A percentile compares a stretch with the other conserved stretches of the same genome.
phyloP scores from a whole-genome alignment of 2,797 vertebrate species.

The Poecilia picta region DNA sequence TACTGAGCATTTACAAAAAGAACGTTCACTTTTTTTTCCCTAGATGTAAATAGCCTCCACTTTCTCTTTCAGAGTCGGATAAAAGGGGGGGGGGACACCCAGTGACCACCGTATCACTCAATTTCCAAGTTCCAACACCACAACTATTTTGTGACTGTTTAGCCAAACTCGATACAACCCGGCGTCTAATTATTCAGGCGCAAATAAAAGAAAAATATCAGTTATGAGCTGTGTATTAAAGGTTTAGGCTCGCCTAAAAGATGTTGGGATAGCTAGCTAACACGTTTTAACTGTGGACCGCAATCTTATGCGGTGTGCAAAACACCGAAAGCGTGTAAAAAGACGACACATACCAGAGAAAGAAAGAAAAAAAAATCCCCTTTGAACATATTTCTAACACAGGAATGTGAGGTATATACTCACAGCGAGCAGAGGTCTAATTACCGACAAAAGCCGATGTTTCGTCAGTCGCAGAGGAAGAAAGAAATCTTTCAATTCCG shows the following conservation, averaged over 20 bases:
- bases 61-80: slow-evolving; percentile 27
- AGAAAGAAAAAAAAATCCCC: background rate
- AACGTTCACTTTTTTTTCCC: background rate
- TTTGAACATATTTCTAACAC: slow-evolving; percentile 38
- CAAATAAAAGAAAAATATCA: background rate
- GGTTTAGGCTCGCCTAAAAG: slow-evolving; percentile 25
- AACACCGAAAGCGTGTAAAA: slow-evolving; percentile 16
- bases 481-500: slow-evolving; percentile 64
- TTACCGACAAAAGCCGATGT: slow-evolving; percentile 61
- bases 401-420: slow-evolving; percentile 70
- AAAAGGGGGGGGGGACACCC: background rate
- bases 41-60: background rate
- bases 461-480: slow-evolving; percentile 55
- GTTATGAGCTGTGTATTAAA: background rate
- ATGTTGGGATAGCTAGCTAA: slow-evolving; percentile 55
- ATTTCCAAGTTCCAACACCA: slow-evolving; percentile 48
- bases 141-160: slow-evolving; percentile 34
- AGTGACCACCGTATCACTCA: slow-evolving; percentile 14
- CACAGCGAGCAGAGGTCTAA: slow-evolving; percentile 74
- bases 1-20: background rate
- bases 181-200: background rate
- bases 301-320: slow-evolving; percentile 40
- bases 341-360: slow-evolving; percentile 4
- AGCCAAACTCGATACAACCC: slow-evolving; percentile 5
- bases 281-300: slow-evolving; percentile 45